Evolutionary conservation across 2,888 invertebrate species (phyloP).

Genomic region (Acronicta alni): DNA sequence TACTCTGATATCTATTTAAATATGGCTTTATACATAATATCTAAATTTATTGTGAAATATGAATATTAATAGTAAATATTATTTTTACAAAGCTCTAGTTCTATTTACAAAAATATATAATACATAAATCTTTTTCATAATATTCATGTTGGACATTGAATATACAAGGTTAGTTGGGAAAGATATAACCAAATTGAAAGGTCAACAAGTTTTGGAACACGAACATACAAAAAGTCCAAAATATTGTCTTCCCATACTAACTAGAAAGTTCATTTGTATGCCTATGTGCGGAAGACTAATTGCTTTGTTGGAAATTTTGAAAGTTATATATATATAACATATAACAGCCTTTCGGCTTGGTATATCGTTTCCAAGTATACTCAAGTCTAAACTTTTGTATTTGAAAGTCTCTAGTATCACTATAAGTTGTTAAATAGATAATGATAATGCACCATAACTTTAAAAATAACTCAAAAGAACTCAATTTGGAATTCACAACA

Average conservation of each 20-base stretch:
- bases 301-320: not conserved
- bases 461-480: constrained; percentile 22
- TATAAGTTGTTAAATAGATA: constrained; percentile 26
- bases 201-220: not conserved
- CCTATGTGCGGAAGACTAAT: not conserved
- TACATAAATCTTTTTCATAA: constrained; percentile 29
- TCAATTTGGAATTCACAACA: constrained; percentile 13
- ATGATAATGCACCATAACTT: constrained; percentile 42
- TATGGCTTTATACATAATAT: constrained; percentile 33
- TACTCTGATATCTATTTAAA: constrained; percentile 35
- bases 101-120: constrained; percentile 53
- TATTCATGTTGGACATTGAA: constrained; percentile 30
- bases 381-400: constrained; percentile 27
- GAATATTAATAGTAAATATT: constrained; percentile 34
- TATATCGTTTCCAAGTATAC: constrained; percentile 6
- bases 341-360: not conserved
- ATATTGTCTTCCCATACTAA: not conserved
- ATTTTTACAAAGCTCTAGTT: constrained; percentile 46
- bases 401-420: constrained; percentile 32
- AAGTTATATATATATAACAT: not conserved
- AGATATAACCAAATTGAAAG: not conserved
- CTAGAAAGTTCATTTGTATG: not conserved
- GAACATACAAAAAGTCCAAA: not conserved
- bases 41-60: constrained; percentile 45
- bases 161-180: constrained; percentile 4